Evolutionary conservation across 2,888 invertebrate species (phyloP).

Genomic region (Trilocha varians): DNA sequence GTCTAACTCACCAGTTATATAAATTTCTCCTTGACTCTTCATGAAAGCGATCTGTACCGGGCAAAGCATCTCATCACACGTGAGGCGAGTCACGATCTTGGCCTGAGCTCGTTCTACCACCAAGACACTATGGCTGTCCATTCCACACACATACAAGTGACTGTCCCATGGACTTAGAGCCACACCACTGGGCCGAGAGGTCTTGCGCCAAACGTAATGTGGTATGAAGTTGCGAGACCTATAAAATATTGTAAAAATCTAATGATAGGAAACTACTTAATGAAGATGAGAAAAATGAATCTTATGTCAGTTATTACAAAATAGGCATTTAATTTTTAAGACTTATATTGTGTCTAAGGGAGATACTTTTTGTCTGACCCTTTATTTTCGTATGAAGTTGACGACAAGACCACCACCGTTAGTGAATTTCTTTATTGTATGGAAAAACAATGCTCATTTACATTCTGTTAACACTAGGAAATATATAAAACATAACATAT

Average conservation of each 20-base stretch:
- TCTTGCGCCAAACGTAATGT: constrained; percentile 70
- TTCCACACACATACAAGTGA: constrained; percentile 75
- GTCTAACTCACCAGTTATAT: constrained; percentile 63
- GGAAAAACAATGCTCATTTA: too few species aligned
- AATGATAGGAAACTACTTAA: too few species aligned
- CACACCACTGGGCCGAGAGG: constrained; percentile 78
- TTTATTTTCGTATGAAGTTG: too few species aligned
- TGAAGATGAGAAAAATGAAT: too few species aligned
- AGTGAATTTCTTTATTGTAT: too few species aligned
- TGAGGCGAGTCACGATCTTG: constrained; percentile 66
- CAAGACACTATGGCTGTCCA: constrained; percentile 76
- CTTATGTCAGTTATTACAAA: too few species aligned
- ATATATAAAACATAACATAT: background rate
- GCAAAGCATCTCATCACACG: constrained; percentile 73
- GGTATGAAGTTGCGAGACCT: constrained; percentile 70
- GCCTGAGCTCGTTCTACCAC: constrained; percentile 62
- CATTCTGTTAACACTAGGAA: too few species aligned
- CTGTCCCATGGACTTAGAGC: constrained; percentile 77
- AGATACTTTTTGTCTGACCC: too few species aligned
- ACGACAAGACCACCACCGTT: too few species aligned
- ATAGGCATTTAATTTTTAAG: too few species aligned
- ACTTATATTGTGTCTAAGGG: too few species aligned
- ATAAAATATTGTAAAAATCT: too few species aligned
- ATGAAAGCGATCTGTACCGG: constrained; percentile 76
- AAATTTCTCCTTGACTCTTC: constrained; percentile 70